Conservation (phyloP, 1,140 invertebrate species). For the Belonocnema kinseyi region DNA sequence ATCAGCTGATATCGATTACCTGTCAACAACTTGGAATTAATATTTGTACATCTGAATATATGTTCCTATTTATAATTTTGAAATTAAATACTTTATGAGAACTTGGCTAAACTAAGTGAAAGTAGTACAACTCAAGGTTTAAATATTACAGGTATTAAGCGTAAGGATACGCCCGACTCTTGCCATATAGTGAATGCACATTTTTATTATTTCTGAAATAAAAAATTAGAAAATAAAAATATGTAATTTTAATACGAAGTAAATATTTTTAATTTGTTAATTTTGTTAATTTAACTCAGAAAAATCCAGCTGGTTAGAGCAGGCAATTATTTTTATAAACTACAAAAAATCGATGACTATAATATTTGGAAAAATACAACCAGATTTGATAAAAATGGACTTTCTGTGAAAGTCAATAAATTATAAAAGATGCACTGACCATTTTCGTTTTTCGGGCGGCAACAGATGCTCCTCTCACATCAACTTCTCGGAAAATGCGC, state of each 20-base stretch:
- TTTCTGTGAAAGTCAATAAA: neutral
- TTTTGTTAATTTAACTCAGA: no score
- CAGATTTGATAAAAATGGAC: neutral
- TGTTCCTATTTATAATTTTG: no score
- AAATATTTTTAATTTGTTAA: no score
- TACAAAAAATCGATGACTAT: no score
- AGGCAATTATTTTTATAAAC: no score
- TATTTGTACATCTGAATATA: no score
- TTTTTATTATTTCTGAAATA: neutral
- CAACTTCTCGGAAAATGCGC: conserved; percentile 40
- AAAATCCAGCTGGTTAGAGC: no score
- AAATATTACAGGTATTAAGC: neutral
- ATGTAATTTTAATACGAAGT: neutral
- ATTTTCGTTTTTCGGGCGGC: conserved; percentile 58
- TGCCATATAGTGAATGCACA: neutral
- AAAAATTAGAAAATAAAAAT: neutral
- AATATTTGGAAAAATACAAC: no score
- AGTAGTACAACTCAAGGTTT: neutral
- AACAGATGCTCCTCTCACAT: conserved; percentile 47
- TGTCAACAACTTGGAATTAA: no score
- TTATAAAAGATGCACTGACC: conserved; percentile 53
- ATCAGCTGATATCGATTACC: no score
- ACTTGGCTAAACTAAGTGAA: conserved; percentile 25
- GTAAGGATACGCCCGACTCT: neutral
- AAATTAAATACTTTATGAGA: conserved; percentile 15